Evolutionary conservation across 2,888 invertebrate genomes (phyloP).

Genomic region (Drosophila meridiana): DNA sequence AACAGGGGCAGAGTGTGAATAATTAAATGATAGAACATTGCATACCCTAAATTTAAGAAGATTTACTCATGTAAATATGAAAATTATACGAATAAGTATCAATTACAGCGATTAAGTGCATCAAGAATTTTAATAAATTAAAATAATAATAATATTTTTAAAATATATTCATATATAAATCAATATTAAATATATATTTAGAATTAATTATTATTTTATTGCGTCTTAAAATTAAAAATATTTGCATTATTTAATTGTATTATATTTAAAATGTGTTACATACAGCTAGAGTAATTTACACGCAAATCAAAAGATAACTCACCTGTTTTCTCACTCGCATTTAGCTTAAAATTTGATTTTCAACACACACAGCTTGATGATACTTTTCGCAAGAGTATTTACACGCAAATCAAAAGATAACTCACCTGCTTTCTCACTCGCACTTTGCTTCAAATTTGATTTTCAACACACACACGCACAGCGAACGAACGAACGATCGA

Average conservation of each 20-base stretch:
- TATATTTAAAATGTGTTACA: background rate
- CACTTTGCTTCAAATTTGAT: background rate
- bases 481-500: background rate
- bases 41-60: constrained; percentile 8
- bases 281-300: background rate
- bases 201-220: background rate
- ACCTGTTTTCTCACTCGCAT: background rate
- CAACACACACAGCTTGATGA: background rate
- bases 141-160: no score
- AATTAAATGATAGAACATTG: background rate
- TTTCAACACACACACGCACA: background rate
- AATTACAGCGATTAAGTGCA: no score
- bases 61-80: background rate
- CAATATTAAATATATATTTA: background rate
- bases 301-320: background rate
- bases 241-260: background rate
- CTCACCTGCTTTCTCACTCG: background rate
- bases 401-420: background rate
- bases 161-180: background rate
- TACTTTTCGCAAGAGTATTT: no score
- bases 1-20: background rate
- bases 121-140: no score
- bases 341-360: background rate
- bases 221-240: background rate
- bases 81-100: no score